phyloP scores from a whole-genome alignment of 1,140 invertebrate species.

The Popillia japonica region DNA sequence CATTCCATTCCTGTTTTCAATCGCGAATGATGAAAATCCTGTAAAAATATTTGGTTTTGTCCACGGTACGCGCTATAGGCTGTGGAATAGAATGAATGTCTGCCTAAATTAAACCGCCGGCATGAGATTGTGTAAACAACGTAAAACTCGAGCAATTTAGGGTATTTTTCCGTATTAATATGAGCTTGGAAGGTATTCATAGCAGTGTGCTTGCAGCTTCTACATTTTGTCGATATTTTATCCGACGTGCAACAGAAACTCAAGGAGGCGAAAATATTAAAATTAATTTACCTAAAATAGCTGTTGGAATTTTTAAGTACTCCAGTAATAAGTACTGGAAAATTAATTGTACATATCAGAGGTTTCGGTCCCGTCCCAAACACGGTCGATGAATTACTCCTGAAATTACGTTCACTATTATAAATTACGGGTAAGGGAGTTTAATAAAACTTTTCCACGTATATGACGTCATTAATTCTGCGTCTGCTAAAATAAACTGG shows the following conservation, averaged over 20 bases:
- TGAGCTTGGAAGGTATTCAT: no score
- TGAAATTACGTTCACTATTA: neutral
- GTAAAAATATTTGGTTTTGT: neutral
- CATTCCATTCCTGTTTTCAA: neutral
- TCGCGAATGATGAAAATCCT: neutral
- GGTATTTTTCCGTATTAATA: no score
- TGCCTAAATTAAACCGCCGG: neutral
- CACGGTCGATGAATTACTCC: neutral
- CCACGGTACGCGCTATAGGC: neutral
- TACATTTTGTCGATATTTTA: no score
- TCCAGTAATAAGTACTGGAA: neutral
- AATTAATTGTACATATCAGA: neutral
- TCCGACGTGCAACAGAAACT: no score
- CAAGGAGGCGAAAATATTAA: no score
- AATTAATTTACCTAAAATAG: no score
- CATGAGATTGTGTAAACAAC: no score
- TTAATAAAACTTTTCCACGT: slow-evolving; percentile 11
- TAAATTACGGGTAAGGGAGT: neutral
- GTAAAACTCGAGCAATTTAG: no score
- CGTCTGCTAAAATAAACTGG: neutral
- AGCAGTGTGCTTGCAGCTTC: no score
- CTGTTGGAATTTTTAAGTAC: no score
- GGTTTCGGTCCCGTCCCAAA: neutral
- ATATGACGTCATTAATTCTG: slow-evolving; percentile 10
- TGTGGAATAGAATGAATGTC: neutral